Percentiles rank a stretch among this genome's conserved stretches.
Evolutionary conservation across 1,140 invertebrate species (phyloP).

Genomic region (Sycophaga agraensis): DNA sequence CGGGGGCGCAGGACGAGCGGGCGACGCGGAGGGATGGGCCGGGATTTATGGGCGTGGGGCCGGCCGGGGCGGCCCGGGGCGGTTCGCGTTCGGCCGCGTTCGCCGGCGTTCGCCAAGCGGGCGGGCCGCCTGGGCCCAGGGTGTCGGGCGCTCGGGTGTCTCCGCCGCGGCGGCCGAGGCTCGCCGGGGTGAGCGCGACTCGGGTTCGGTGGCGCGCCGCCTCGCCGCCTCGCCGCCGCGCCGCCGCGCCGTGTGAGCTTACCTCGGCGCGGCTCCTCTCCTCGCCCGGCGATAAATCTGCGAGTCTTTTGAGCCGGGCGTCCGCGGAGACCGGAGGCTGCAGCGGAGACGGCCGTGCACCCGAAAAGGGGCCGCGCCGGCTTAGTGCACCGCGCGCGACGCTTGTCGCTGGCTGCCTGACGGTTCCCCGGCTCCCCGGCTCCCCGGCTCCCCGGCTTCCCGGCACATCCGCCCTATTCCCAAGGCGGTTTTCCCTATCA

Average conservation of each 20-base stretch:
- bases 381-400: neutral
- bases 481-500: too few species aligned
- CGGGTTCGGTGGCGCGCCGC: slow-evolving; percentile 2
- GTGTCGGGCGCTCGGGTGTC: slow-evolving; percentile 21
- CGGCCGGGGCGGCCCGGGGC: slow-evolving; percentile 32
- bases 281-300: slow-evolving; percentile 57
- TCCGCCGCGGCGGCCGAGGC: slow-evolving; percentile 28
- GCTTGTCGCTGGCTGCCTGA: too few species aligned
- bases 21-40: slow-evolving; percentile 54
- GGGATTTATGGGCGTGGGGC: slow-evolving; percentile 52
- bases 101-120: slow-evolving; percentile 22
- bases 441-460: too few species aligned
- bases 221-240: slow-evolving; percentile 20
- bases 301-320: slow-evolving; percentile 52
- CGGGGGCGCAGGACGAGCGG: slow-evolving; percentile 43
- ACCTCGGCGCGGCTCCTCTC: slow-evolving; percentile 59
- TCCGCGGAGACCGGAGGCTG: neutral
- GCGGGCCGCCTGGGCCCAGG: slow-evolving; percentile 37
- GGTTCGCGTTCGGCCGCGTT: slow-evolving; percentile 17
- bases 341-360: neutral
- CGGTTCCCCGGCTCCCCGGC: too few species aligned
- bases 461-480: too few species aligned
- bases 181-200: slow-evolving; percentile 39
- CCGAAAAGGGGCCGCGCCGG: too few species aligned
- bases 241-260: slow-evolving; percentile 53